Evolutionary conservation across 2,888 invertebrate species (phyloP).

Genomic region (Epirrhoe tristata): DNA sequence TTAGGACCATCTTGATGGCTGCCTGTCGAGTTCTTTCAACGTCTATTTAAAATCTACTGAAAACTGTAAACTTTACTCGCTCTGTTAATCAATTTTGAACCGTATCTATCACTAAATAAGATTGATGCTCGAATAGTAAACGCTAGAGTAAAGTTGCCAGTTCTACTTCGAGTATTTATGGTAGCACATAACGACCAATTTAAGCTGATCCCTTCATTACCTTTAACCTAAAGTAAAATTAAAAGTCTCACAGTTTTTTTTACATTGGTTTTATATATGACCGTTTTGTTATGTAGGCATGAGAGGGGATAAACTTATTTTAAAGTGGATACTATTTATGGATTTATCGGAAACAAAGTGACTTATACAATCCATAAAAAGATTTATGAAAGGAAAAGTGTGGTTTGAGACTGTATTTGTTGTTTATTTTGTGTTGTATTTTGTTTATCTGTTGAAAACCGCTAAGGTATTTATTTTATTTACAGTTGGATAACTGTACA

Average conservation of each 20-base stretch:
- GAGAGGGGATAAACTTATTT: slow-evolving; percentile 74
- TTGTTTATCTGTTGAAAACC: not conserved
- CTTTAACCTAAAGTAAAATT: slow-evolving; percentile 22
- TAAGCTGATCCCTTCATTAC: slow-evolving; percentile 51
- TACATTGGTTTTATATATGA: slow-evolving; percentile 48
- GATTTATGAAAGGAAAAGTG: slow-evolving; percentile 69
- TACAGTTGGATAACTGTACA: no score
- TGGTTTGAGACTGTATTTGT: slow-evolving; percentile 8
- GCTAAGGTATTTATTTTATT: not conserved
- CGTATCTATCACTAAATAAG: slow-evolving; percentile 48
- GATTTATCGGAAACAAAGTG: slow-evolving; percentile 72
- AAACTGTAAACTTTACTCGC: slow-evolving; percentile 35
- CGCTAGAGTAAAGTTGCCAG: slow-evolving; percentile 32
- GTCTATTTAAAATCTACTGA: slow-evolving; percentile 81
- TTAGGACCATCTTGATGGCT: slow-evolving; percentile 82
- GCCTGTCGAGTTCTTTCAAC: slow-evolving; percentile 83
- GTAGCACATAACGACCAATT: slow-evolving; percentile 56
- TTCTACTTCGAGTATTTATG: slow-evolving; percentile 70
- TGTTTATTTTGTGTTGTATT: not conserved
- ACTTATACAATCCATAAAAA: slow-evolving; percentile 70
- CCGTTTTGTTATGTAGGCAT: slow-evolving; percentile 68
- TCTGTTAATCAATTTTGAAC: slow-evolving; percentile 47
- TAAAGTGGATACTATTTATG: slow-evolving; percentile 74
- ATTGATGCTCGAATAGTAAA: slow-evolving; percentile 24
- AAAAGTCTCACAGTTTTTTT: slow-evolving; percentile 45